Percentiles rank a stretch among this genome's conserved stretches.
These are phyloP conservation scores for Piscicola geometra DNA, from an alignment of 2,888 invertebrate species.

Conservation along the genomic window DNA sequence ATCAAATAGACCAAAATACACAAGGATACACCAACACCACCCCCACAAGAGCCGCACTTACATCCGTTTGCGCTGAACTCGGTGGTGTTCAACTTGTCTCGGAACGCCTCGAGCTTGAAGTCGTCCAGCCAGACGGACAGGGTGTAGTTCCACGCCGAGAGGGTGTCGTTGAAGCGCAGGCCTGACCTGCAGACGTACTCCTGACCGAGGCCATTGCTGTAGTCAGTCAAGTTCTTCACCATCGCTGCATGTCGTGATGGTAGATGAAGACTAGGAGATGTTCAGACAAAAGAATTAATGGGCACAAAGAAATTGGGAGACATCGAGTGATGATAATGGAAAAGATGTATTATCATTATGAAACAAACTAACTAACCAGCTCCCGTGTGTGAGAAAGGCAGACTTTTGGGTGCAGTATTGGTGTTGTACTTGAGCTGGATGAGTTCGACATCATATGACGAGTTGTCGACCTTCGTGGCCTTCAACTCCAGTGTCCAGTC, in stretches of 20 bases:
- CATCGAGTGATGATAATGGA: no score
- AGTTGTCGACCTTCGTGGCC: neutral
- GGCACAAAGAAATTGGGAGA: no score
- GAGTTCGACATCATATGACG: neutral
- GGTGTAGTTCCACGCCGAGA: slow-evolving; percentile 5
- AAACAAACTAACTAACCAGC: neutral
- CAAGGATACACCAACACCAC: no score
- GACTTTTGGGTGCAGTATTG: neutral
- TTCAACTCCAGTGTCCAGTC: slow-evolving; percentile 1
- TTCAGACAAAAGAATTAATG: no score
- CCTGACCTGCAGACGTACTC: slow-evolving; percentile 23
- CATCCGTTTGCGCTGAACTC: slow-evolving; percentile 28
- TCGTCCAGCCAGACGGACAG: neutral
- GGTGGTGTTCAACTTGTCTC: slow-evolving; percentile 18
- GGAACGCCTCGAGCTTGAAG: slow-evolving; percentile 22
- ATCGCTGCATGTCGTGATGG: no score
- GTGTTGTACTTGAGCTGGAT: neutral
- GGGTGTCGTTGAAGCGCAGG: neutral
- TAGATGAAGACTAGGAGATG: no score
- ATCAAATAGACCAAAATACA: no score
- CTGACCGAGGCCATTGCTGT: slow-evolving; percentile 4
- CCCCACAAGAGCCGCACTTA: no score
- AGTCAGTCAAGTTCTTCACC: neutral
- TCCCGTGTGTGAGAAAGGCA: neutral
- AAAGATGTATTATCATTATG: neutral